These are phyloP conservation scores for Tokudaia muenninki DNA, from an alignment of 2,797 vertebrate genomes.

Conservation along the genomic window DNA sequence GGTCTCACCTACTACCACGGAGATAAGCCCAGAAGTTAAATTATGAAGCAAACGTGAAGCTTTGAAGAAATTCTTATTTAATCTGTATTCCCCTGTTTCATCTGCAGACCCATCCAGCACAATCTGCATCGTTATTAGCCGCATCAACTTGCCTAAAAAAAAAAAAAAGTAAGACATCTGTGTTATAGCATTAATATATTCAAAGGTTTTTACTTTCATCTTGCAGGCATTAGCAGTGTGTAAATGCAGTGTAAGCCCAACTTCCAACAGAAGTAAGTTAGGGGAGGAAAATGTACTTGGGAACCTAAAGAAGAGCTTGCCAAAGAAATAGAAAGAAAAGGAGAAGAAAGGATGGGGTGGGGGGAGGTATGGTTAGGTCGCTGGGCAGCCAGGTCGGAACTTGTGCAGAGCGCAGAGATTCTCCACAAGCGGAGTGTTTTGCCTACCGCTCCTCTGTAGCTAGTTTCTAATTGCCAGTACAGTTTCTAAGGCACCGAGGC, in stretches of 20 bases:
- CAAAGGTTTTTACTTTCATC: constrained; percentile 93
- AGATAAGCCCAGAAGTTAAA: constrained; percentile 91
- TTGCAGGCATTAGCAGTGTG: constrained; percentile 90
- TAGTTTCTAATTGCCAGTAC: constrained; percentile 93
- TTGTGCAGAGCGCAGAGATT: constrained; percentile 86
- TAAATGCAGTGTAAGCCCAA: constrained; percentile 87
- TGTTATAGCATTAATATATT: constrained; percentile 92
- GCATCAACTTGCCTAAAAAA: constrained; percentile 89
- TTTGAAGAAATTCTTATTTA: constrained; percentile 92
- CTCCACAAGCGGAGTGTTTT: constrained; percentile 85
- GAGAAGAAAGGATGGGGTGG: not conserved
- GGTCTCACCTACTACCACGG: constrained; percentile 86
- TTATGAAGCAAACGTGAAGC: constrained; percentile 91
- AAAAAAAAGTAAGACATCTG: constrained; percentile 92
- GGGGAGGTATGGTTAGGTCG: not conserved
- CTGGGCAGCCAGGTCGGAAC: constrained; percentile 67
- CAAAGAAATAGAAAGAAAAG: not conserved
- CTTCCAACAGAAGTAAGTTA: constrained; percentile 85
- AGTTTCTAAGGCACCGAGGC: constrained; percentile 93
- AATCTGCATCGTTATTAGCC: constrained; percentile 93
- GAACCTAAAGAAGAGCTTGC: constrained; percentile 67
- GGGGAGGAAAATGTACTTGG: constrained; percentile 80
- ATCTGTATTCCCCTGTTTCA: constrained; percentile 92
- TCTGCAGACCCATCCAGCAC: constrained; percentile 91
- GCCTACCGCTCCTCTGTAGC: constrained; percentile 87